Percentiles rank a stretch among this genome's conserved stretches.
Evolutionary conservation across 2,113 vertebrate genomes (phyloP).

Genomic region (Meleagris gallopavo): DNA sequence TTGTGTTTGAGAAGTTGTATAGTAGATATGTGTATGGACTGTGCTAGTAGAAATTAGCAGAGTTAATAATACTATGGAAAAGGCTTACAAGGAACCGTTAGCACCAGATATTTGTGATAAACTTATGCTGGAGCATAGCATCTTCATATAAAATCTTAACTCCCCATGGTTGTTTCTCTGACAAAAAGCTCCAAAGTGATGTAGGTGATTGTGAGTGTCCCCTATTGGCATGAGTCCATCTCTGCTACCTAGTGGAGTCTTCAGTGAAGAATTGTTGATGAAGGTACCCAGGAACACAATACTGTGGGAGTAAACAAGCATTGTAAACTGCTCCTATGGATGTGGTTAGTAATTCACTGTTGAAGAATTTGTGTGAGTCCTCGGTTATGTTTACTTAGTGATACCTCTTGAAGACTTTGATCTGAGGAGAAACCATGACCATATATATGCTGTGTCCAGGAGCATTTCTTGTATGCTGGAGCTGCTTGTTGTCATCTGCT

Average conservation of each 20-base stretch:
- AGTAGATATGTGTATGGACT: background rate
- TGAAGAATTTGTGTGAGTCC: background rate
- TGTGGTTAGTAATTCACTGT: background rate
- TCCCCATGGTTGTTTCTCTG: background rate
- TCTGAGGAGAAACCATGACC: background rate
- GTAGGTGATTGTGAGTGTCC: accelerated
- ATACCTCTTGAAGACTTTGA: background rate
- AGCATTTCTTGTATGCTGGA: background rate
- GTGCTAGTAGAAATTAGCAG: background rate
- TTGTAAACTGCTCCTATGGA: background rate
- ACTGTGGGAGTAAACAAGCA: background rate
- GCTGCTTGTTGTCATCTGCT: background rate
- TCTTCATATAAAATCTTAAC: background rate
- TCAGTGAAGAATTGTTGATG: background rate
- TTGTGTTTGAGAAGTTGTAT: background rate
- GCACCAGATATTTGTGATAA: background rate
- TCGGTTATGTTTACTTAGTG: background rate
- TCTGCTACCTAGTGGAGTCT: background rate
- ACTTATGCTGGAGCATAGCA: too few relatives aligned
- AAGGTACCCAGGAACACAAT: background rate
- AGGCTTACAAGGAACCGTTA: background rate
- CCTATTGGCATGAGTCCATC: background rate
- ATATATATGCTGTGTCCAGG: background rate
- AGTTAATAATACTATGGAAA: background rate
- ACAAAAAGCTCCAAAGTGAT: background rate